Evolutionary conservation across 1,140 invertebrate species (phyloP), one percentile per base, ranked within the genome.

Genomic region (Anthonomus grandis): DNA sequence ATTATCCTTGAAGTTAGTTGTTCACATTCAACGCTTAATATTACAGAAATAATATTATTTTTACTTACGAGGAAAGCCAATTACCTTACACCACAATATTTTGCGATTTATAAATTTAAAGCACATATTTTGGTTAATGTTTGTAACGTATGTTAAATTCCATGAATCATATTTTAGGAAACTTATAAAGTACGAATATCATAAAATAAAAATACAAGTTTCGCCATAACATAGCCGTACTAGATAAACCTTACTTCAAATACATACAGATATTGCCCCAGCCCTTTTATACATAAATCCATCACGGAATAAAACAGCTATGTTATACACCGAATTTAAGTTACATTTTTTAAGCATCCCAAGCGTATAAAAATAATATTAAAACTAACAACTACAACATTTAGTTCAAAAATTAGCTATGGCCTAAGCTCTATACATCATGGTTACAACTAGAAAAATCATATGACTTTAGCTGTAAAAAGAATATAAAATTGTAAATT

Each of bases 41-140:
- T 38, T 39, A 48, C 36, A 42, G 44, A 23, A 36, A 56, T 42
- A 49, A 56, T 57, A 48, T 50, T 57, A 41, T 37, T 55, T 38
- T 47, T 49, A 57, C 15, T 60, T 62, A 39, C 47, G 18, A 62
- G 57, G 55, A 56, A 54, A 53, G 60, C 42, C 41, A 41, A 22
- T 41, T 17, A 34, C 18, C 15, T 18, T 57, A 61, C 44, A 44
- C 45, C 53, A 62, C 21, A 46, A 39, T 24, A 12, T 55, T 36
- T 10, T 18, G 10, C 48, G 41, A n/a, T 42, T 12, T 45, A 48
- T 18, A 44, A 18, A 10, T 23, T 36, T 31, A 8, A 41, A 56
- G 41, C 45, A 46, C 34, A 31, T 10, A 12, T 23, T 19, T 19
- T 37, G 47, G 21, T 34, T 50, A 37, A n/a, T 48, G 36, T 9